Evolutionary conservation across 2,888 invertebrate species (phyloP).

Genomic region (Anticlea derivata): DNA sequence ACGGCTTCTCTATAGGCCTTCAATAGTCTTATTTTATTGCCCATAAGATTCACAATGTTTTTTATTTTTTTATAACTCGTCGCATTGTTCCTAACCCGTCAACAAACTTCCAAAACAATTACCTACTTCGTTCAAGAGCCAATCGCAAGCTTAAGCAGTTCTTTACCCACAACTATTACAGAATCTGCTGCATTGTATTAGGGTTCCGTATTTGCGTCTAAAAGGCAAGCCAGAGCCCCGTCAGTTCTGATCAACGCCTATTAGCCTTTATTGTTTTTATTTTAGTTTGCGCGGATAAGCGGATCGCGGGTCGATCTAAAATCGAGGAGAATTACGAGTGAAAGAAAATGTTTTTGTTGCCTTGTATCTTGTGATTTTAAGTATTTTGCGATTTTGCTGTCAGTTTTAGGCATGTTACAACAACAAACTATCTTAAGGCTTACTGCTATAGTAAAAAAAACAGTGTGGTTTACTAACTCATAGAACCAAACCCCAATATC

Average conservation of each 20-base stretch:
- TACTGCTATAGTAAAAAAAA: no score
- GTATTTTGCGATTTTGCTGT: background rate
- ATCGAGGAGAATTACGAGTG: no score
- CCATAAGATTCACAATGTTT: no score
- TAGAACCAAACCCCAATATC: no score
- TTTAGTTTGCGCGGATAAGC: constrained; percentile 34
- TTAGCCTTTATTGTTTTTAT: constrained; percentile 58
- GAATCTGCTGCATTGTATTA: constrained; percentile 13
- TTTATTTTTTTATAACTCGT: no score
- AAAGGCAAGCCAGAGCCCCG: constrained; percentile 38
- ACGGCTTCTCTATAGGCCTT: no score
- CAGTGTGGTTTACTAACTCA: no score
- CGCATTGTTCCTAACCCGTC: no score
- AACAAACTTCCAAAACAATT: background rate
- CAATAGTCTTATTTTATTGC: no score
- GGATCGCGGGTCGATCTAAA: background rate
- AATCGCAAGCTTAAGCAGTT: constrained; percentile 11
- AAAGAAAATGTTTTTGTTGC: background rate
- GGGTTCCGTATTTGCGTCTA: constrained; percentile 17
- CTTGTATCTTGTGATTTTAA: constrained; percentile 4
- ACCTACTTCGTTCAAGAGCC: constrained; percentile 1
- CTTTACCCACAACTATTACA: constrained; percentile 6
- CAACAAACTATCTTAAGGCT: no score
- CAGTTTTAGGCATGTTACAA: no score
- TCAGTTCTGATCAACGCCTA: constrained; percentile 54